phyloP scores from a whole-genome alignment of 2,797 vertebrate species.

The Choloepus didactylus region DNA sequence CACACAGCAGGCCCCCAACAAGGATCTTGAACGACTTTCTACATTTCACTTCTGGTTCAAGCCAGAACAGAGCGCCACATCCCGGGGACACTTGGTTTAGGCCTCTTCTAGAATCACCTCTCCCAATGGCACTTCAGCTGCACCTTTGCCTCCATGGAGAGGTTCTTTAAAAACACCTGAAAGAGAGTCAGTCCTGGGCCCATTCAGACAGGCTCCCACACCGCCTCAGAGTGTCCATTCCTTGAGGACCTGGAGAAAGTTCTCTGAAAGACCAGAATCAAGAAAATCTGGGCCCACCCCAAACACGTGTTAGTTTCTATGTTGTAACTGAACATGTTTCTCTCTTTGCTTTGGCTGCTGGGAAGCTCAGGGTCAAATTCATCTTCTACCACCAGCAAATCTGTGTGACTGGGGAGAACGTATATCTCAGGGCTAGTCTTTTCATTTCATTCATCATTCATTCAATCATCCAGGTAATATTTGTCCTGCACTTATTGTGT shows the following conservation, averaged over 20 bases:
- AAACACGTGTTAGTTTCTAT: not conserved
- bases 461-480: not conserved
- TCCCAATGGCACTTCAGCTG: not conserved
- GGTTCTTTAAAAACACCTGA: not conserved
- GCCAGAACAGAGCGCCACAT: not conserved
- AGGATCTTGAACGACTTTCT: not conserved
- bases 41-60: not conserved
- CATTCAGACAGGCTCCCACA: not conserved
- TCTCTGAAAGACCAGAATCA: too few species aligned
- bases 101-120: not conserved
- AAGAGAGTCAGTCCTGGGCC: not conserved
- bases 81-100: not conserved
- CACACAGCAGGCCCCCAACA: not conserved
- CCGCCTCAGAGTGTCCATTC: not conserved
- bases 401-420: not conserved
- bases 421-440: not conserved
- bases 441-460: not conserved
- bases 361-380: not conserved
- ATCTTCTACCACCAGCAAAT: too few species aligned
- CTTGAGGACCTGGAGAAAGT: not conserved
- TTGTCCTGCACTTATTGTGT: not conserved
- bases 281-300: not conserved
- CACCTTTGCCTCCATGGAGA: not conserved
- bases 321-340: not conserved
- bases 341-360: not conserved